Percentiles rank a stretch among this genome's conserved stretches.
Evolutionary conservation across 2,113 vertebrate species (phyloP).

Genomic region (Forbesichthys papilliferus): DNA sequence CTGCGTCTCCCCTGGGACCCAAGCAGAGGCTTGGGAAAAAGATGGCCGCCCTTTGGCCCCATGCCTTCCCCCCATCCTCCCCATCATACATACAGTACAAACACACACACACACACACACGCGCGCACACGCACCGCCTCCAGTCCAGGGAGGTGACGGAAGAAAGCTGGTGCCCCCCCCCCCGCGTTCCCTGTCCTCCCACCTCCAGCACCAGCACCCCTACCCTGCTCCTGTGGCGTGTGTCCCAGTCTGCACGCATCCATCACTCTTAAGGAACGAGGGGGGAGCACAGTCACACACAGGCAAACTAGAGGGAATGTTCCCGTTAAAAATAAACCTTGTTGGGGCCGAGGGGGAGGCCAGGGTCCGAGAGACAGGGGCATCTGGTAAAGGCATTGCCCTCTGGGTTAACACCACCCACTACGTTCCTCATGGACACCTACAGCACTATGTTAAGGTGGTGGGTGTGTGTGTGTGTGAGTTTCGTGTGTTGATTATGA

Average conservation of each 20-base stretch:
- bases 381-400: conserved; percentile 75
- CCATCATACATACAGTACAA: too few species aligned
- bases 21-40: conserved; percentile 80
- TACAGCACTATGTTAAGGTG: conserved; percentile 37
- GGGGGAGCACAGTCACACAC: conserved; percentile 68
- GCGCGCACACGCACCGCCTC: conserved; percentile 35
- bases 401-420: conserved; percentile 56
- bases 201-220: conserved; percentile 31
- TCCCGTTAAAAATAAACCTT: conserved; percentile 75
- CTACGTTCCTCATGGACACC: conserved; percentile 26
- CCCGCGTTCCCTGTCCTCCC: conserved; percentile 9
- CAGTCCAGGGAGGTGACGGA: conserved; percentile 74
- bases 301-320: conserved; percentile 77
- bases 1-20: conserved; percentile 63
- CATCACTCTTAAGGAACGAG: conserved; percentile 67
- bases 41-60: conserved; percentile 72
- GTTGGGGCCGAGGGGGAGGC: conserved; percentile 5
- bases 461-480: not conserved
- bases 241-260: conserved; percentile 63
- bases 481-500: conserved; percentile 14
- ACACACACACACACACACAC: too few species aligned
- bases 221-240: conserved; percentile 58
- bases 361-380: conserved; percentile 19
- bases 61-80: conserved; percentile 45
- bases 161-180: conserved; percentile 66